Evolutionary conservation across 2,113 vertebrate genomes (phyloP).

Genomic region (Charadrius vociferus): DNA sequence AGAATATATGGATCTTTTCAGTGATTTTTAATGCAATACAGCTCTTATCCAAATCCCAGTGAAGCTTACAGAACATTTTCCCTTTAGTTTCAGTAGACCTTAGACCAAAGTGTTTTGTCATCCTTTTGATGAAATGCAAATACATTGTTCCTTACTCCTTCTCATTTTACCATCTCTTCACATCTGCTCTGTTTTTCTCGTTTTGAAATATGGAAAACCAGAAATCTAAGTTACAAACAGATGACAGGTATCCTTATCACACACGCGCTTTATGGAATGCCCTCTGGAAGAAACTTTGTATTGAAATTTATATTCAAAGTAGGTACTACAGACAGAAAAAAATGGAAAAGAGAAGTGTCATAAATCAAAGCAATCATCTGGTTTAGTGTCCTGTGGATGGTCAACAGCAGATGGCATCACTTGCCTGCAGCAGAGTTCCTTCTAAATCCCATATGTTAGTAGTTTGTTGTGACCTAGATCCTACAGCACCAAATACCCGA

Average conservation of each 20-base stretch:
- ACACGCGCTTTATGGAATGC: background rate
- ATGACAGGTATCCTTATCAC: background rate
- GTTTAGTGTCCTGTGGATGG: background rate
- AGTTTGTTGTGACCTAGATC: background rate
- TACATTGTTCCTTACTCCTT: background rate
- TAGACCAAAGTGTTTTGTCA: background rate
- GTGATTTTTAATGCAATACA: background rate
- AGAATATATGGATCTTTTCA: background rate
- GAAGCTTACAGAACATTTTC: background rate
- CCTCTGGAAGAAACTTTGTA: background rate
- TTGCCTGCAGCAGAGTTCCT: background rate
- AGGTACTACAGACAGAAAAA: background rate
- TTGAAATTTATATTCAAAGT: background rate
- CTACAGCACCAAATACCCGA: background rate
- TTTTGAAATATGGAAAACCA: background rate
- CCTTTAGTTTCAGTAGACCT: background rate
- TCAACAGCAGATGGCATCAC: constrained; percentile 29
- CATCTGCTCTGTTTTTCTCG: background rate
- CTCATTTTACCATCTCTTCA: background rate
- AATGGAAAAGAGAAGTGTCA: background rate
- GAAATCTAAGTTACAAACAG: background rate
- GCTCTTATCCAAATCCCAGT: background rate
- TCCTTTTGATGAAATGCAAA: background rate
- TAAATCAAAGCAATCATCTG: background rate
- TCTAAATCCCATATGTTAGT: background rate